Percentiles rank a stretch among this genome's conserved stretches.
phyloP scores from a whole-genome alignment of 2,888 invertebrate genomes.

The Melanostoma scalare region DNA sequence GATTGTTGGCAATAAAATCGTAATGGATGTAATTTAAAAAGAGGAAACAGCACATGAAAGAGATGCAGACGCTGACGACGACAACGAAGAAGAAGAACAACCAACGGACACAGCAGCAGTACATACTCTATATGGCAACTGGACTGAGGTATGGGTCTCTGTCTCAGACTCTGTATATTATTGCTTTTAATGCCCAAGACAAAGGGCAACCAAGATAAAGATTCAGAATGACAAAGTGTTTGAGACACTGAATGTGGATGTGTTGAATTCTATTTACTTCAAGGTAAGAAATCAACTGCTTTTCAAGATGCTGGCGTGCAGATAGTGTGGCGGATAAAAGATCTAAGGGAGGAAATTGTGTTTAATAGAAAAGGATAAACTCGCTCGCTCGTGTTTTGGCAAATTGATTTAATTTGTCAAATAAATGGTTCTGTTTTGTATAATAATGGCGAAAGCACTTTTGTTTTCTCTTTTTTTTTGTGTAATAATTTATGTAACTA shows the following conservation, averaged over 20 bases:
- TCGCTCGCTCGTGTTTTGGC: slow-evolving; percentile 33
- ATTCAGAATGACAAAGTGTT: slow-evolving; percentile 45
- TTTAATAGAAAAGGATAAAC: slow-evolving; percentile 31
- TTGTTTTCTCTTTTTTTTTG: too few relatives aligned
- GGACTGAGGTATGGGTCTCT: background rate
- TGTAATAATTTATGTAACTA: too few relatives aligned
- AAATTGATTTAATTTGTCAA: slow-evolving; percentile 38
- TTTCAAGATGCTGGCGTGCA: background rate
- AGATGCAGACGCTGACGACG: background rate
- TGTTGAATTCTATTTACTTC: slow-evolving; percentile 38
- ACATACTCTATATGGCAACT: background rate
- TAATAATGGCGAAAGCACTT: slow-evolving; percentile 3
- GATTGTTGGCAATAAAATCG: slow-evolving; percentile 68
- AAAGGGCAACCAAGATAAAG: slow-evolving; percentile 8
- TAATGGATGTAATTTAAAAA: slow-evolving; percentile 64
- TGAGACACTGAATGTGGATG: slow-evolving; percentile 43
- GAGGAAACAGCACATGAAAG: slow-evolving; percentile 25
- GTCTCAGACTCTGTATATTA: background rate
- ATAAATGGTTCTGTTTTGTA: slow-evolving; percentile 26
- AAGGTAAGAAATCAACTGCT: slow-evolving; percentile 50
- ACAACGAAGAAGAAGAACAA: background rate
- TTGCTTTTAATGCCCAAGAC: slow-evolving; percentile 24
- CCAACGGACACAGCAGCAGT: background rate
- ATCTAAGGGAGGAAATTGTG: slow-evolving; percentile 4
- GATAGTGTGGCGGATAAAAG: background rate